Evolutionary conservation across 1,140 invertebrate species (phyloP).

Genomic region (Belonocnema kinseyi): DNA sequence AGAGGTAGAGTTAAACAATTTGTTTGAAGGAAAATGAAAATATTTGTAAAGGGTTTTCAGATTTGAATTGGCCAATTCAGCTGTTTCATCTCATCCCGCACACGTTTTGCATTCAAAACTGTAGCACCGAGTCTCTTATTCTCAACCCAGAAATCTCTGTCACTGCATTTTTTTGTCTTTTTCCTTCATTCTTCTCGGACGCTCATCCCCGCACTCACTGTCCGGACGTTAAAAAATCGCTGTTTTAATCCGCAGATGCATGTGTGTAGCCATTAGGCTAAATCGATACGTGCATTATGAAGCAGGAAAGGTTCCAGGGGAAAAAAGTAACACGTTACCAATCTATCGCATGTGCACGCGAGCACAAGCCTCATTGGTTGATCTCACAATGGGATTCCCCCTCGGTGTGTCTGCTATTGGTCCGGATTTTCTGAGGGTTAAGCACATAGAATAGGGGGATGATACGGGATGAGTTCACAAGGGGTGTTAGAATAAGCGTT

Average conservation of each 20-base stretch:
- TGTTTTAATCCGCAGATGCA: slow-evolving; percentile 62
- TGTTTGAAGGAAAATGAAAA: no score
- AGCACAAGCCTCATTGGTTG: slow-evolving; percentile 61
- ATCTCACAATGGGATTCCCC: slow-evolving; percentile 69
- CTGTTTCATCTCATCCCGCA: no score
- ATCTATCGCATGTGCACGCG: slow-evolving; percentile 51
- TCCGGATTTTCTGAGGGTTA: slow-evolving; percentile 61
- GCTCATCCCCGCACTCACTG: slow-evolving; percentile 5
- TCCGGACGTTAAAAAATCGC: slow-evolving; percentile 29
- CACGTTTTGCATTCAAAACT: not conserved
- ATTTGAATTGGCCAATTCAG: no score
- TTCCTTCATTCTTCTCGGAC: not conserved
- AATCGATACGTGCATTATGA: slow-evolving; percentile 66
- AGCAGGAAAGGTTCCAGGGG: slow-evolving; percentile 45
- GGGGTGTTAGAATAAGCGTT: slow-evolving; percentile 70
- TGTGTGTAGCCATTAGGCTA: slow-evolving; percentile 59
- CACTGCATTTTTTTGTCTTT: slow-evolving; percentile 32
- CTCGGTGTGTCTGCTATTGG: slow-evolving; percentile 61
- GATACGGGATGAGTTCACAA: slow-evolving; percentile 67
- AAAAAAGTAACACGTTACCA: slow-evolving; percentile 52
- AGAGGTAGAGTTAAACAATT: no score
- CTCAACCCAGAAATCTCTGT: slow-evolving; percentile 41
- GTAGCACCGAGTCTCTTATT: slow-evolving; percentile 29
- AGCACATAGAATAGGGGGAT: slow-evolving; percentile 62
- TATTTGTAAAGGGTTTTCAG: no score